A percentile compares a stretch with the other conserved stretches of the same genome.
Conservation (phyloP, 2,888 invertebrate genomes). For the Drosophila quasianomalipes region DNA sequence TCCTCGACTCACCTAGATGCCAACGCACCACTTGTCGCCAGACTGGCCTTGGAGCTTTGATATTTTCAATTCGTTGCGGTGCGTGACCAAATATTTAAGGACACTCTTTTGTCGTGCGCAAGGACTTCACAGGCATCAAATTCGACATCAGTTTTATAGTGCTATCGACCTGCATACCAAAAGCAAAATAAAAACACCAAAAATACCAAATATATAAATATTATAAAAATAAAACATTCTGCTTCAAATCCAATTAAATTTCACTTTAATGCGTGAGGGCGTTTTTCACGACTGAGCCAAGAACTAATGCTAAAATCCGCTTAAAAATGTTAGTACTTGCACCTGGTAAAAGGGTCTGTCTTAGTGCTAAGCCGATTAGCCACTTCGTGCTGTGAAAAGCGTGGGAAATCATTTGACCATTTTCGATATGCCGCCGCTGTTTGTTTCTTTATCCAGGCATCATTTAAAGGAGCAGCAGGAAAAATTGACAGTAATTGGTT, state of each 20-base stretch:
- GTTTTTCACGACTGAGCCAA: constrained; percentile 60
- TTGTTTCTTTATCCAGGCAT: neutral
- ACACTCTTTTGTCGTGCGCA: constrained; percentile 57
- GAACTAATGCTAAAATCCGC: constrained; percentile 77
- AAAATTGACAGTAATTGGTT: constrained; percentile 43
- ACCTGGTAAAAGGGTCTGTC: constrained; percentile 63
- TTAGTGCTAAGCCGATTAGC: constrained; percentile 49
- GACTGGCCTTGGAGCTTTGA: constrained; percentile 21
- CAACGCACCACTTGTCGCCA: constrained; percentile 37
- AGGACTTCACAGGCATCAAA: constrained; percentile 33
- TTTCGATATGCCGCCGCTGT: constrained; percentile 20
- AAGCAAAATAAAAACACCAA: neutral
- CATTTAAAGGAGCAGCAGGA: constrained; percentile 3
- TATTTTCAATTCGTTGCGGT: constrained; percentile 51
- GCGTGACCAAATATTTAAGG: constrained; percentile 81
- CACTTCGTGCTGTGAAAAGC: constrained; percentile 7
- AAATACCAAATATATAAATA: neutral
- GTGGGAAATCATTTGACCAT: constrained; percentile 22
- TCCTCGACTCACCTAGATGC: constrained; percentile 43
- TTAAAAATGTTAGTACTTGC: constrained; percentile 73
- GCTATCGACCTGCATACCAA: constrained; percentile 64
- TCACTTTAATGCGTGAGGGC: constrained; percentile 29
- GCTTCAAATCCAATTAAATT: constrained; percentile 72
- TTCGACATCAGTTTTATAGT: constrained; percentile 36
- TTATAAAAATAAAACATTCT: neutral